A percentile compares a stretch with the other conserved stretches of the same genome.
Conservation (phyloP, 2,113 vertebrate genomes). For the Bujurquina vittata region DNA sequence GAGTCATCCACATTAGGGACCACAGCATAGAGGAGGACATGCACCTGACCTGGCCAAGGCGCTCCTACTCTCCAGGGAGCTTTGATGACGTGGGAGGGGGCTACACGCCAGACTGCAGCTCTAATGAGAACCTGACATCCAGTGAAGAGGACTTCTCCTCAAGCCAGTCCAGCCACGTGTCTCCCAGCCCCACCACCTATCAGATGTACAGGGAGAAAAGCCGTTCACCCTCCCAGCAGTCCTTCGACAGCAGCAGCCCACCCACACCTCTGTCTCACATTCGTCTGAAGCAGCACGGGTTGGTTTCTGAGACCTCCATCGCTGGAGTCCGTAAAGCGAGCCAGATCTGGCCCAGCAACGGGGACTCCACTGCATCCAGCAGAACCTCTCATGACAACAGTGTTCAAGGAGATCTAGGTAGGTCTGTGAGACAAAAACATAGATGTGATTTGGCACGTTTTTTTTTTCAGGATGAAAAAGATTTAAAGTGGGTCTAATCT, state of each 20-base stretch:
- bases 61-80: conserved; percentile 91
- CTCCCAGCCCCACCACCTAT: conserved; percentile 91
- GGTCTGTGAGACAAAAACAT: conserved; percentile 39
- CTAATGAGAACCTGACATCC: conserved; percentile 97
- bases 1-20: conserved; percentile 80
- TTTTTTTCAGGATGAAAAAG: conserved; percentile 19
- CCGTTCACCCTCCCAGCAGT: conserved; percentile 94
- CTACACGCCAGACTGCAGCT: conserved; percentile 98
- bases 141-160: conserved; percentile 99
- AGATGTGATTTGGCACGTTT: not conserved
- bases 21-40: conserved; percentile 84
- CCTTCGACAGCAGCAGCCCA: conserved; percentile 94
- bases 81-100: conserved; percentile 93
- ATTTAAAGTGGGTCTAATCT: not conserved
- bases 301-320: conserved; percentile 85
- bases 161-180: conserved; percentile 93
- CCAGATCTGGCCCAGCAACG: conserved; percentile 92
- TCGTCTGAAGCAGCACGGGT: conserved; percentile 85
- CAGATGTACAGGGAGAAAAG: conserved; percentile 89
- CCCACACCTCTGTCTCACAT: conserved; percentile 93
- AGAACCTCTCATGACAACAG: conserved; percentile 86
- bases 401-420: conserved; percentile 91
- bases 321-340: conserved; percentile 86
- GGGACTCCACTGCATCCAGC: conserved; percentile 82
- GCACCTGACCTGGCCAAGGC: conserved; percentile 92